Evolutionary conservation across 30 jellyfish, hydroid and myxozoan species (phyloP).

Genomic region (Turritopsis rubra): DNA sequence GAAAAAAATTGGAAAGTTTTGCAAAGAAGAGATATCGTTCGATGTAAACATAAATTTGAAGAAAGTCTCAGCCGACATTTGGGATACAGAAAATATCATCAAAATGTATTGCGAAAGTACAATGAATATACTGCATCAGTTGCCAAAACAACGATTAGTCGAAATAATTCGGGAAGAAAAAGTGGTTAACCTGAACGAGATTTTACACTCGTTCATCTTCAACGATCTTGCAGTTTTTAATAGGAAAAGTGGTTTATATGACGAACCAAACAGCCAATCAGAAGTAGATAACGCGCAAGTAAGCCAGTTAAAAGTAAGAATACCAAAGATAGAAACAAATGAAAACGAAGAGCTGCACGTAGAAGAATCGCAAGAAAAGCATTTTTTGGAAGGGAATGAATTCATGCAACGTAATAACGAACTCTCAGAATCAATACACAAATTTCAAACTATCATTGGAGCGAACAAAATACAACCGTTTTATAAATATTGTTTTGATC

Average conservation of each 20-base stretch:
- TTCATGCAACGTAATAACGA: background rate
- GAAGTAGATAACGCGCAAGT: background rate
- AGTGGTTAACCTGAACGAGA: background rate
- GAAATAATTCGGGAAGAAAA: slow-evolving; percentile 19
- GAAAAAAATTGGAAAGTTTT: slow-evolving; percentile 27
- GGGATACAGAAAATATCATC: background rate
- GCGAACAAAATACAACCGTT: background rate
- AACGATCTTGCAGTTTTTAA: background rate
- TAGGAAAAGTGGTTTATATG: background rate
- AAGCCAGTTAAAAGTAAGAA: background rate
- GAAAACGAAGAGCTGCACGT: background rate
- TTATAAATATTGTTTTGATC: background rate
- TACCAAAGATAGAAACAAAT: background rate
- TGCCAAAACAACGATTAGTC: slow-evolving; percentile 13
- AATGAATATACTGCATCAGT: slow-evolving; percentile 9
- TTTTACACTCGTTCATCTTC: background rate
- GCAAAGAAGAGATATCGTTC: slow-evolving; percentile 23
- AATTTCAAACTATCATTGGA: background rate
- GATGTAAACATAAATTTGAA: slow-evolving; percentile 15
- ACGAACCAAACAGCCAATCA: background rate
- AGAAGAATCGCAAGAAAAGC: background rate
- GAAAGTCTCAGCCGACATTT: background rate
- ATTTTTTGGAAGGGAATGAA: background rate
- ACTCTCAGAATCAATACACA: background rate
- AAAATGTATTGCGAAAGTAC: background rate